Evolutionary conservation across 2,797 vertebrate genomes (phyloP), one percentile per base, ranked within the genome.

Genomic region (Acrossocheilus wenchowensis): DNA sequence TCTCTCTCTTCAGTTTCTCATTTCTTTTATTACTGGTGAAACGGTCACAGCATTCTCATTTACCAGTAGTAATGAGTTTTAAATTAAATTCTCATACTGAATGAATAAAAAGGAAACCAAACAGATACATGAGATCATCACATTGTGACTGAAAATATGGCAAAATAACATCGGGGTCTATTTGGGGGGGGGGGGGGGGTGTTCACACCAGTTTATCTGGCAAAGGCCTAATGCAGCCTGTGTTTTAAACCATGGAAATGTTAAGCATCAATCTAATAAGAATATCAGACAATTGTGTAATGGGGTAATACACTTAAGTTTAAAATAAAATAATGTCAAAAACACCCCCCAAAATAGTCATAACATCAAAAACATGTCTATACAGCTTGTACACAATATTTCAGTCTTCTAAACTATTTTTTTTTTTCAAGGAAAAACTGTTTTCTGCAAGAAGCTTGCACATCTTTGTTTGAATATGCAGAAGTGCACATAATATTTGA

Each of bases 21-120:
- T 80, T 86, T 81, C 2, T 81, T 86, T 73, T 81, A 86, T 86
- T 86, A 64, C 84, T 86, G 68, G 78, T 80, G 84, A 80, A 85
- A 86, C 41, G 19, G 78, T 73, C 84, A 62, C 68, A 57, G 41
- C 21, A 0, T 86, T 86, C 66, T 86, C 84, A 86, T 86, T 86
- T 81, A 81, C 66, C 12, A 21, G 52, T 86, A 57, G 68, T 81
- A 86, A 82, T 82, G 60, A 83, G 62, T 57, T 87, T 82, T 83
- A 77, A 87, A 82, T 77, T 83, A 77, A 82, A 87, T 82, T 78
- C 7, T 57, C 19, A 0, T 43, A 43, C 60, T 43, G 30, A 82
- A 83, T 69, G 43, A 82, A 87, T 60, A 87, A 81, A 52, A 86
- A 41, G 45, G 64, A 68, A 73, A 21, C 21, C 6, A 48, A 68